Evolutionary conservation across 2,888 invertebrate genomes (phyloP), one percentile per base, ranked within the genome.

Genomic region (Cephus pygmeus): DNA sequence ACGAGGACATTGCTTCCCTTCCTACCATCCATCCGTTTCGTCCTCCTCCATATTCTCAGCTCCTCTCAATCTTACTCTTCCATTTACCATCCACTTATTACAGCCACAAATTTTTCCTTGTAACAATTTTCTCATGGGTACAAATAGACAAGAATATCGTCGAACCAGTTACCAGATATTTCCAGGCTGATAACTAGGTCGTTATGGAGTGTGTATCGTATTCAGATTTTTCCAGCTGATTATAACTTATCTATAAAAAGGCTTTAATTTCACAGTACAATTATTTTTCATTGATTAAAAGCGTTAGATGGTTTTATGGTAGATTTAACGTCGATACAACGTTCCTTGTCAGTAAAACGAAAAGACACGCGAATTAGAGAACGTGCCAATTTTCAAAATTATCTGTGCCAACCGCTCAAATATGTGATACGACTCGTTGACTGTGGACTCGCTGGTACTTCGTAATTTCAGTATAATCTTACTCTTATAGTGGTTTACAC

Each of bases 341-440:
- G 77, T 79, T 78, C 79, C 76, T 76, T 77, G 69, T 78, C 35
- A 77, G 80, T 76, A 69, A 73, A 15, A 73, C 30, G 56, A n/a
- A 76, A 68, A 78, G 56, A 56, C 56, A 56, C 6, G 23, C 23
- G 56, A 56, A 23, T 56, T 23, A 23, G 56, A 56, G 56, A 56
- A 56, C 81, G 83, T 88, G 89, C 88, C 89, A 89, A 88, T 83
- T 86, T 85, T 83, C 82, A 86, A 87, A 85, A 80, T 82, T 81
- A 76, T 74, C 76, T 79, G 85, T 88, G 88, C 87, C 88, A 88
- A 88, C 83, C 79, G 81, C 75, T 79, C 83, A 82, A 81, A 84
- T 84, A 82, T 84, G 82, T 80, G 84, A 82, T 81, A 83, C 86
- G 88, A 87, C 84, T 87, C 87, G 88, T 89, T 88, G 85, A 83